Evolutionary conservation across 1,140 invertebrate genomes (phyloP).

Genomic region (Metopolophium dirhodum): DNA sequence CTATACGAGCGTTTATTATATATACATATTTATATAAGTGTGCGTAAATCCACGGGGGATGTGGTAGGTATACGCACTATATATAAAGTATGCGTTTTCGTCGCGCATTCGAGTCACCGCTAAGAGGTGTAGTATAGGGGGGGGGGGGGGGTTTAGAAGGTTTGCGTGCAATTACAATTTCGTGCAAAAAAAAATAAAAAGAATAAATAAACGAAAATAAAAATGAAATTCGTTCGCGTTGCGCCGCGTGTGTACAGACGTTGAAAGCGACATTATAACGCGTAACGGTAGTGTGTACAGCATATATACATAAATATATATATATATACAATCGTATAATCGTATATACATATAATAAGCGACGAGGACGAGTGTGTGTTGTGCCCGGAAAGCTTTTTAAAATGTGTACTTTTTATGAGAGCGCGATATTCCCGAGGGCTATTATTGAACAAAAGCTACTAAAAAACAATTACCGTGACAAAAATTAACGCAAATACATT

Average conservation of each 20-base stretch:
- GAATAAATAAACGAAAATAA: not conserved
- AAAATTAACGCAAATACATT: conserved; percentile 36
- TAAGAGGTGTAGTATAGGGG: not conserved
- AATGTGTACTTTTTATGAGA: not conserved
- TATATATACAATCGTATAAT: not conserved
- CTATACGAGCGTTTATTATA: not conserved
- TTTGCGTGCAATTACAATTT: not conserved
- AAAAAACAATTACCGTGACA: conserved; percentile 31
- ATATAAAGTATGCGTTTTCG: not conserved
- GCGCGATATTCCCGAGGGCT: not conserved
- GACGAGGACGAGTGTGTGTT: not conserved
- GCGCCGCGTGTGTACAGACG: not conserved
- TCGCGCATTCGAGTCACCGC: not conserved
- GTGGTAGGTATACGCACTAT: not conserved
- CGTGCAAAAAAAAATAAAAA: not conserved
- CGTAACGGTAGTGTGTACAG: not conserved
- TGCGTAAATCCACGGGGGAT: not conserved
- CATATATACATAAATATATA: not conserved
- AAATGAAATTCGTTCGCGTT: not conserved
- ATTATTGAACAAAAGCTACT: conserved; percentile 10
- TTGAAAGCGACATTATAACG: not conserved
- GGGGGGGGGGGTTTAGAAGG: no score
- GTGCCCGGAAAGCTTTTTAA: not conserved
- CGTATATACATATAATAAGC: not conserved
- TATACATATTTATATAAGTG: not conserved